Conservation (phyloP, 2,888 invertebrate genomes). For the Eurois occulta region DNA sequence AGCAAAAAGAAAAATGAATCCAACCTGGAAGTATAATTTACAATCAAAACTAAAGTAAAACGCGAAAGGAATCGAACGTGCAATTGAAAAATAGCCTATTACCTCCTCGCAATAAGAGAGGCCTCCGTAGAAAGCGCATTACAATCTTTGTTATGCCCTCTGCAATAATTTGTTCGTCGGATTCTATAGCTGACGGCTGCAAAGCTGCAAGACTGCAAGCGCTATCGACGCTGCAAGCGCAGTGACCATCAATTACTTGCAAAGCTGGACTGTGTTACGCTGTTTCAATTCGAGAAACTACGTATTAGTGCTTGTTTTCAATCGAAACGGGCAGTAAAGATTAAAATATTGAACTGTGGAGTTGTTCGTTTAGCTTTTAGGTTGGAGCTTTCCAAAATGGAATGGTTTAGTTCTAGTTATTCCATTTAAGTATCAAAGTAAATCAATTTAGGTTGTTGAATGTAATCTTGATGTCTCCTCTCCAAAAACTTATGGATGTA, state of each 20-base stretch:
- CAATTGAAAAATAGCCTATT: constrained; percentile 82
- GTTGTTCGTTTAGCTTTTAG: constrained; percentile 11
- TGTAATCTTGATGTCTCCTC: not conserved
- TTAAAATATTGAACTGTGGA: constrained; percentile 55
- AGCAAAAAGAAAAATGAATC: constrained; percentile 3
- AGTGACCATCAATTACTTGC: constrained; percentile 65
- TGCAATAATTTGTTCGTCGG: constrained; percentile 78
- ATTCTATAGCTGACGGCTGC: constrained; percentile 68
- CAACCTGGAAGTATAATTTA: constrained; percentile 32
- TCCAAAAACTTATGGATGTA: not conserved
- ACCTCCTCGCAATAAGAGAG: constrained; percentile 74
- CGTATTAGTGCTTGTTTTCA: constrained; percentile 58
- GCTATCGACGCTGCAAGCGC: constrained; percentile 65
- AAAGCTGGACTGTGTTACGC: constrained; percentile 51
- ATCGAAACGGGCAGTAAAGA: constrained; percentile 57
- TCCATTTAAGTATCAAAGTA: not conserved
- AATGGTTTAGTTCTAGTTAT: constrained; percentile 10
- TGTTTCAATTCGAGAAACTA: constrained; percentile 62
- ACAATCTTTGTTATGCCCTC: constrained; percentile 78
- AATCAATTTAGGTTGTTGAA: not conserved
- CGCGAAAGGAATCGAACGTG: constrained; percentile 70
- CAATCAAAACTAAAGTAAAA: constrained; percentile 64
- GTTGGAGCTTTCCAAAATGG: constrained; percentile 34
- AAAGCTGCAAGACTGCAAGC: constrained; percentile 53
- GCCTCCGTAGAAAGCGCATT: constrained; percentile 77